phyloP scores from a whole-genome alignment of 2,113 vertebrate species.

The Fukomys damarensis region DNA sequence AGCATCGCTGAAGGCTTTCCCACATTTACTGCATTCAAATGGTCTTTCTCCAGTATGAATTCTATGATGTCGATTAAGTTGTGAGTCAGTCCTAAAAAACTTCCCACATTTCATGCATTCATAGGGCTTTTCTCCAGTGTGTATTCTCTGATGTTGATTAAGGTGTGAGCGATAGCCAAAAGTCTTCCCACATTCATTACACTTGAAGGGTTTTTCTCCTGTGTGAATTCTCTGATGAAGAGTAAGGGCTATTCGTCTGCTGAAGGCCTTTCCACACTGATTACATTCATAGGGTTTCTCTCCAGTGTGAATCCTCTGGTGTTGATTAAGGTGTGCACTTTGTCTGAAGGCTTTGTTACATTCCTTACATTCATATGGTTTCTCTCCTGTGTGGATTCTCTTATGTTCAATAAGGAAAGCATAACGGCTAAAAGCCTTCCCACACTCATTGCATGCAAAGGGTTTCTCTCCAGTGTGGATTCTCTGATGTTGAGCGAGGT shows the following conservation, averaged over 20 bases:
- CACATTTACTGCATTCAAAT: conserved; percentile 77
- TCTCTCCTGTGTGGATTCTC: conserved; percentile 81
- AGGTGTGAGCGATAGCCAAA: conserved; percentile 79
- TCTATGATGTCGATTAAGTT: conserved; percentile 80
- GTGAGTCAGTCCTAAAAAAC: conserved; percentile 78
- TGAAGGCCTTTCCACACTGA: conserved; percentile 77
- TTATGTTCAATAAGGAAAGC: conserved; percentile 78
- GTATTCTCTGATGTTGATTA: conserved; percentile 79
- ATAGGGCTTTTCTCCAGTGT: conserved; percentile 79
- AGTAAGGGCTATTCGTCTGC: conserved; percentile 76
- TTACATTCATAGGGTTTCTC: conserved; percentile 78
- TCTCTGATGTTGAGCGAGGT: conserved; percentile 73
- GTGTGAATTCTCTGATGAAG: conserved; percentile 79
- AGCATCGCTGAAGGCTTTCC: conserved; percentile 73
- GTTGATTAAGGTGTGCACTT: conserved; percentile 79
- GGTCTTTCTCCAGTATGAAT: conserved; percentile 79
- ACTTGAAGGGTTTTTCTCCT: conserved; percentile 78
- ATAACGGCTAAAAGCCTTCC: conserved; percentile 79
- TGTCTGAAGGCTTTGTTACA: conserved; percentile 81
- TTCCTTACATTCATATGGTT: conserved; percentile 79
- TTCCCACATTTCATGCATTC: conserved; percentile 81
- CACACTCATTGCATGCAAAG: conserved; percentile 78
- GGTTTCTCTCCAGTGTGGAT: conserved; percentile 82
- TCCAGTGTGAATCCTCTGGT: conserved; percentile 81
- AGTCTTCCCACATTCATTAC: conserved; percentile 76